Evolutionary conservation across 2,113 vertebrate species (phyloP).

Genomic region (Cynocephalus volans): DNA sequence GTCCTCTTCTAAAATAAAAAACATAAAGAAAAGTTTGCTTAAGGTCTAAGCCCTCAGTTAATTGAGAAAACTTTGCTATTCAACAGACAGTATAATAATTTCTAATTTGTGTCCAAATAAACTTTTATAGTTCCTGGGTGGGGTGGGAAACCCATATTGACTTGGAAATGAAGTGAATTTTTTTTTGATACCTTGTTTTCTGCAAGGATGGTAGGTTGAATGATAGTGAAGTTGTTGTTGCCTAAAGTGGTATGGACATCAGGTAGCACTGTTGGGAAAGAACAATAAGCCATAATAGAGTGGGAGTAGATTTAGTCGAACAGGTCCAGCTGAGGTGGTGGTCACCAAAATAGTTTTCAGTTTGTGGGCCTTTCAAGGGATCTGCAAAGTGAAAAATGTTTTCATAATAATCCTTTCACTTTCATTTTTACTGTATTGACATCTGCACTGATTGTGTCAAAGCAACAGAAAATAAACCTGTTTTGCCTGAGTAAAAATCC

Average conservation of each 20-base stretch:
- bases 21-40: too few relatives aligned
- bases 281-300: neutral
- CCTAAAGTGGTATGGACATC: too few relatives aligned
- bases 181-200: neutral
- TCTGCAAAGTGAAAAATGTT: neutral
- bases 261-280: neutral
- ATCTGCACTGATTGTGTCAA: neutral
- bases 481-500: neutral
- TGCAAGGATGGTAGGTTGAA: neutral
- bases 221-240: neutral
- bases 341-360: neutral
- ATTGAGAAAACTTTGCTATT: too few relatives aligned
- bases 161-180: too few relatives aligned
- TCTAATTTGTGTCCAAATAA: too few relatives aligned
- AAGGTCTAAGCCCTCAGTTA: too few relatives aligned
- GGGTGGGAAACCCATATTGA: too few relatives aligned
- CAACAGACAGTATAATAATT: too few relatives aligned
- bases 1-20: too few relatives aligned
- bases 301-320: neutral
- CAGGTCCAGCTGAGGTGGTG: neutral
- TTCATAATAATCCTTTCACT: neutral
- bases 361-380: neutral
- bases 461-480: conserved; percentile 5
- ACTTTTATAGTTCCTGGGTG: too few relatives aligned
- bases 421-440: neutral